Base-by-base conservation (phyloP, 2,113 vertebrate species). In the Nyctereutes procyonoides region DNA sequence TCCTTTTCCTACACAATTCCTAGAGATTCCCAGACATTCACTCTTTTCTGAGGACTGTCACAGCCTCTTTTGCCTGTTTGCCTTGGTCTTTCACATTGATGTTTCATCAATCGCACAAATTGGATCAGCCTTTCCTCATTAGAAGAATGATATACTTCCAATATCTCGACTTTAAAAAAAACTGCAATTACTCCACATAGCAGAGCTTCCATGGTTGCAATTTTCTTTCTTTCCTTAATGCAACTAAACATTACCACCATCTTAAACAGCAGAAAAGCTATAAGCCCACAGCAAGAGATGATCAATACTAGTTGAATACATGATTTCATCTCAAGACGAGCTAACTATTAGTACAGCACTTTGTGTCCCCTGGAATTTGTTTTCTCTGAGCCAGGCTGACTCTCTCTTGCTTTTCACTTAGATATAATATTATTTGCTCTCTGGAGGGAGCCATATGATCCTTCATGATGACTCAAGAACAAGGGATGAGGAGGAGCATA, bases 291-390 rank as follows among this genome's bases (percentile, higher is more conserved):
- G 26, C 4, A 48, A 13, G 32, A 91, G 9, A 38, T 38, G 55
- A 93, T 89, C 55, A 82, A 43, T 79, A 63, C 3, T 86, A 43
- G 48, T 32, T 92, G 38, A 67, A 67, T 62, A 65, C 32, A 74
- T 77, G 26, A 43, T 81, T 67, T 48, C 28, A 93, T 14, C 7
- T 95, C 24, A 77, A 4, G 94, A 95, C 81, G 80, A 95, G n/a
- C 16, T 80, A 95, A 58, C 20, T 85, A 20, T 91, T 48, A 67
- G 56, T 11, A 81, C 17, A 38, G 30, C 8, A 82, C 8, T 82
- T 89, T 82, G 8, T 81, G 24, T 76, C 58, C 26, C 19, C 22
- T 4, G 69, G 15, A 2, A 67, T 8, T 62, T 96, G 9, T 91
- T 95, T 63, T 80, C 58, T 85, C 56, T 91, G 32, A 81, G 95